phyloP scores from a whole-genome alignment of 2,888 invertebrate genomes.

The Napeogenes inachia region DNA sequence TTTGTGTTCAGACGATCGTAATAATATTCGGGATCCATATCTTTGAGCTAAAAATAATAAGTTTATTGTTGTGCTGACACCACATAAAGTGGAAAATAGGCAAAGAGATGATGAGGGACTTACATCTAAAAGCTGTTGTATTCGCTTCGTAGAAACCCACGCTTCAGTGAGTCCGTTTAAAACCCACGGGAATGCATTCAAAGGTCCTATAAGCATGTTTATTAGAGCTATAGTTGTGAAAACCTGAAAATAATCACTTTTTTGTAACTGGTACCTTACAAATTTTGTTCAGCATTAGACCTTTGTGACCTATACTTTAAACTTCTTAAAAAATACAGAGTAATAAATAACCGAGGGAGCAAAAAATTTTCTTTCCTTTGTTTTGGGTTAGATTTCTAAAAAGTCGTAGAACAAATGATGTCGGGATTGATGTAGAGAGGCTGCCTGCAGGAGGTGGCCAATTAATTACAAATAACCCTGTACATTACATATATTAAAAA shows the following conservation, averaged over 20 bases:
- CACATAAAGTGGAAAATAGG: too few species aligned
- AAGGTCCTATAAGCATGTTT: conserved; percentile 95
- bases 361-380: too few species aligned
- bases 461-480: too few species aligned
- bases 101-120: conserved; percentile 36
- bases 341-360: too few species aligned
- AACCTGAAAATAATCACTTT: conserved; percentile 57
- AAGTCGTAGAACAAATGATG: too few species aligned
- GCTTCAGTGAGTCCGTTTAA: conserved; percentile 97
- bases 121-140: conserved; percentile 89
- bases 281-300: too few species aligned
- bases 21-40: conserved; percentile 79
- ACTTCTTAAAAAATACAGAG: too few species aligned
- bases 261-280: neutral
- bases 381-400: too few species aligned
- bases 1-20: conserved; percentile 76
- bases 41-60: conserved; percentile 69
- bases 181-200: conserved; percentile 99
- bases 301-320: too few species aligned
- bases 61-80: neutral
- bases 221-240: conserved; percentile 97
- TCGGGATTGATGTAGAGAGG: too few species aligned
- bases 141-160: conserved; percentile 93
- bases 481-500: too few species aligned
- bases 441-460: too few species aligned